A percentile compares a stretch with the other conserved stretches of the same genome.
These are phyloP conservation scores for Antennarius maculatus DNA, from an alignment of 2,797 vertebrate genomes.

Conservation along the genomic window DNA sequence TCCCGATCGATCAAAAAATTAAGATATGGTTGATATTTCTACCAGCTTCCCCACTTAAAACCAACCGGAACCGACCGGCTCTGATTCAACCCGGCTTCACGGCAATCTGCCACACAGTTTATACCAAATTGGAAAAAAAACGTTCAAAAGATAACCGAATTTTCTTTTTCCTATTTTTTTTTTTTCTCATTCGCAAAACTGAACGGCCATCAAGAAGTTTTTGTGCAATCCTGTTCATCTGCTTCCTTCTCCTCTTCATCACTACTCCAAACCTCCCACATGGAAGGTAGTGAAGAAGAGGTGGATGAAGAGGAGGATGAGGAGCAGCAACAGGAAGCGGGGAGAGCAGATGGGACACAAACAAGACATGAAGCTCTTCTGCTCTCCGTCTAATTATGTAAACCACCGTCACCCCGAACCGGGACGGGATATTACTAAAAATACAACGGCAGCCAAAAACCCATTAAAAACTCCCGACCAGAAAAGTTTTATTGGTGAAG, in stretches of 20 bases:
- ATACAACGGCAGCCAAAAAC: slow-evolving; percentile 36
- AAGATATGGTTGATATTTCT: too few species aligned
- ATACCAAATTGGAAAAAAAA: too few species aligned
- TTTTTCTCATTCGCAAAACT: too few species aligned
- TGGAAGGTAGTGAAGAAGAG: slow-evolving; percentile 22
- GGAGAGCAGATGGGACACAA: not conserved
- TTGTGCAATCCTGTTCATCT: not conserved
- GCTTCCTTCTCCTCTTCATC: slow-evolving; percentile 25
- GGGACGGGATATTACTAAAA: slow-evolving; percentile 44
- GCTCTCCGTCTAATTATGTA: slow-evolving; percentile 43
- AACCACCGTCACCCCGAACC: slow-evolving; percentile 39
- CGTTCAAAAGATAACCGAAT: too few species aligned
- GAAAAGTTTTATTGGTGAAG: slow-evolving; percentile 21
- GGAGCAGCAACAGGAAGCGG: slow-evolving; percentile 11
- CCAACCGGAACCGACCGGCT: too few species aligned
- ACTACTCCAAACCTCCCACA: slow-evolving; percentile 38
- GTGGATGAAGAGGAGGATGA: slow-evolving; percentile 27
- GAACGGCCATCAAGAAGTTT: too few species aligned
- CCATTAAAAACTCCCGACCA: slow-evolving; percentile 31
- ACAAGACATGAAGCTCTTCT: slow-evolving; percentile 4
- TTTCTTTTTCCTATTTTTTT: too few species aligned
- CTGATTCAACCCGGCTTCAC: too few species aligned
- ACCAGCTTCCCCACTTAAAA: too few species aligned
- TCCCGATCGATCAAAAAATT: too few species aligned
- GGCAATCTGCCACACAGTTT: too few species aligned